Base-by-base conservation (phyloP, 2,888 invertebrate species). In the Harpalus rufipes region DNA sequence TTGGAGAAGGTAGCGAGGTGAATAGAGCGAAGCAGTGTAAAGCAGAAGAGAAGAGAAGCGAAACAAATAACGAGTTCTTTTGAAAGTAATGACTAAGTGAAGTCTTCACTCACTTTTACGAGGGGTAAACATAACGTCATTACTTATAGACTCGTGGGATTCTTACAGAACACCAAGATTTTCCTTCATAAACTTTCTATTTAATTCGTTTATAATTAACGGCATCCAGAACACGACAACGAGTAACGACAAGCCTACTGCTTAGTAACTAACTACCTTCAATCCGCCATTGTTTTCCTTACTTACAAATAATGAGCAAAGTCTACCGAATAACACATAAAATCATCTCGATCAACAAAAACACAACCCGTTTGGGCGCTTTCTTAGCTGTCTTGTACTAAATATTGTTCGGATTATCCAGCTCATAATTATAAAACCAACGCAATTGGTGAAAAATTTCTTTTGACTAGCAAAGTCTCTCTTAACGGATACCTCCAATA, bases 21-120 rank as follows among this genome's bases (percentile, higher is more conserved):
- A 39, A 68, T 63, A 63, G 63, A 68, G 39, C 44, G 44, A 51
- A 51, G 44, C 44, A 12, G 44, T 3, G 44, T 12, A 51, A 51
- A 51, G 14, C 14, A 68, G 68, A 68, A 14, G 68, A 63, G 63
- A 68, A 68, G 68, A 25, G 39, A 63, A 63, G 63, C 25, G 68
- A 74, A 74, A 78, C 78, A 78, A 58, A 78, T 78, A 58, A 78
- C 58, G 56, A 78, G 32, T 78, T 78, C 39, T 78, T 78, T 78
- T 78, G 58, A 58, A 74, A 78, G 56, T 78, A 78, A 58, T 58
- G 41, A 78, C 78, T 78, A 78, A 58, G 58, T 56, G 78, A 44
- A 74, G 72, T 16, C 72, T 74, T 74, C 72, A 74, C 44, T 74
- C 44, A 41, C 72, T 74, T 44, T 44, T 74, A 74, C 72, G 44